Evolutionary conservation across 53 echinoderm and acorn worm species (phyloP).

Genomic region (Astropecten irregularis): DNA sequence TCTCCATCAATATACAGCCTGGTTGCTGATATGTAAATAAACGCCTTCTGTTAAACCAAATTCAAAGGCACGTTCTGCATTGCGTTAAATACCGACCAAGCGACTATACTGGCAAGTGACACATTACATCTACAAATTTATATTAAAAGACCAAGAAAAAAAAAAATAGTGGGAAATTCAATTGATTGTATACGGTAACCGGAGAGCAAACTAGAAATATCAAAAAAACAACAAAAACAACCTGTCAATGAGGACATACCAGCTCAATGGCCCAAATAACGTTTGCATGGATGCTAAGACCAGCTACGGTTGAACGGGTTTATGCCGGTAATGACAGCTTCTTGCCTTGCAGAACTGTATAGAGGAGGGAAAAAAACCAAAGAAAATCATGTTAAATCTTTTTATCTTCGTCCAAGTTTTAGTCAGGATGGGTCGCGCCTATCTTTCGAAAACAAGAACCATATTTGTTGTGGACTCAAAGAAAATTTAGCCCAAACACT

Average conservation of each 20-base stretch:
- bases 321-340: conserved; percentile 96
- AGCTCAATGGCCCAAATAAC: not conserved
- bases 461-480: too few species aligned
- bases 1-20: too few species aligned
- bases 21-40: too few species aligned
- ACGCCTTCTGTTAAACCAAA: too few species aligned
- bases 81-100: not conserved
- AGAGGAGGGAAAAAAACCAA: too few species aligned
- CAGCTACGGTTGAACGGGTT: not conserved
- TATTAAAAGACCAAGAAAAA: not conserved
- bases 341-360: conserved; percentile 93
- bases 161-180: not conserved
- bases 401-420: too few species aligned
- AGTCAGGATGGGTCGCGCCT: too few species aligned
- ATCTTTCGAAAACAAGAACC: too few species aligned
- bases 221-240: not conserved
- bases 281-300: not conserved
- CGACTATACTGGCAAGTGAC: not conserved
- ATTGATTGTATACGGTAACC: too few species aligned
- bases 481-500: too few species aligned
- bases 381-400: too few species aligned
- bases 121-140: not conserved
- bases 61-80: conserved; percentile 1
- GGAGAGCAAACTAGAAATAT: too few species aligned
- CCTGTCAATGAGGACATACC: not conserved